These are phyloP conservation scores for Encarsia formosa DNA, from an alignment of 2,888 invertebrate species.

Conservation along the genomic window DNA sequence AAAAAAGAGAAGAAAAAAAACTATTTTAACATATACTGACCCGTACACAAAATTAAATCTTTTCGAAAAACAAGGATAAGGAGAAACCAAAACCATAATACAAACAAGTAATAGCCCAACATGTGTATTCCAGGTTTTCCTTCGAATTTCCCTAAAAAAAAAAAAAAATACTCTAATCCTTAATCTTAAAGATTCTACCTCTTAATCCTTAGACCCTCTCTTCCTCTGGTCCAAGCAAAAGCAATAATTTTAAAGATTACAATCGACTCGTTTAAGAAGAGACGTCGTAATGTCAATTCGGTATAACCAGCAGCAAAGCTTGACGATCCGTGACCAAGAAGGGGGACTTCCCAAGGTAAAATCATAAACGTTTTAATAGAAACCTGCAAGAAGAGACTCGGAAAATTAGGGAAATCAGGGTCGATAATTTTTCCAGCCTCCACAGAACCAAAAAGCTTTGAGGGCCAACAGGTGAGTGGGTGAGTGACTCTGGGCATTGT, in stretches of 20 bases:
- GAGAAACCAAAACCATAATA: no score
- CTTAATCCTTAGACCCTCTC: not conserved
- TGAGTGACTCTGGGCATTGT: conserved; percentile 46
- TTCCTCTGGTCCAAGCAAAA: not conserved
- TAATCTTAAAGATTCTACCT: not conserved
- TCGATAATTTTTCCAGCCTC: conserved; percentile 24
- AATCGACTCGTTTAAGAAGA: not conserved
- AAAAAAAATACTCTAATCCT: not conserved
- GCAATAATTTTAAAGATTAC: conserved; percentile 2
- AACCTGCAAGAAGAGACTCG: not conserved
- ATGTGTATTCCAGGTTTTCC: no score
- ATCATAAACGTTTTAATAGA: conserved; percentile 12
- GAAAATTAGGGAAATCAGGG: conserved; percentile 13
- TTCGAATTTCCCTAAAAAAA: no score
- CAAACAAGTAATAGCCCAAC: no score
- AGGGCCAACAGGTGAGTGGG: conserved; percentile 42
- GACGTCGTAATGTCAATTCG: no score
- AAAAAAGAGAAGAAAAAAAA: no score
- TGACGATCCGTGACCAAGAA: not conserved
- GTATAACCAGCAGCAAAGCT: no score
- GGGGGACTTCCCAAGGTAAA: conserved; percentile 10
- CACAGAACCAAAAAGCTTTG: not conserved
- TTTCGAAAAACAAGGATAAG: no score
- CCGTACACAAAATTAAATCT: no score
- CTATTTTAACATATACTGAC: no score